These are phyloP conservation scores for Otolemur garnettii DNA, from an alignment of 2,113 vertebrate species.

Conservation along the genomic window DNA sequence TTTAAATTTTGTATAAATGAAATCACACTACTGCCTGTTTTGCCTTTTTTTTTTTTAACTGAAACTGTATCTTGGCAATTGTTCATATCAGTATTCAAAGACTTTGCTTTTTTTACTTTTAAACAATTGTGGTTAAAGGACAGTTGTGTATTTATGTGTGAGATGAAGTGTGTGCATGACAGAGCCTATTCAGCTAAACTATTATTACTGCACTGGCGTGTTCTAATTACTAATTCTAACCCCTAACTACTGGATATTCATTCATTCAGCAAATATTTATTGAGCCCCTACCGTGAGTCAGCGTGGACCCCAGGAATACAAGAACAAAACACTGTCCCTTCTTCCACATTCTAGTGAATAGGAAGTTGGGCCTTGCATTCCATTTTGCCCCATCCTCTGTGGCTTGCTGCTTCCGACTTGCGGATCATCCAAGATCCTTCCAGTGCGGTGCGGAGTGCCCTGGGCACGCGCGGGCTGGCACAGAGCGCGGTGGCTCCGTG, in stretches of 20 bases:
- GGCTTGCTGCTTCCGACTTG: background rate
- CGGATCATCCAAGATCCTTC: background rate
- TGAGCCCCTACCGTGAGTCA: background rate
- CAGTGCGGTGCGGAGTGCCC: background rate
- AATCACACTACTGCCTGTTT: background rate
- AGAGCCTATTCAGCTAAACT: background rate
- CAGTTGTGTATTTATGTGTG: background rate
- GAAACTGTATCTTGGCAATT: background rate
- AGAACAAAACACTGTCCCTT: background rate
- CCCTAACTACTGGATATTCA: background rate
- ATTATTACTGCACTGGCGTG: background rate
- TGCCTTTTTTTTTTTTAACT: constrained; percentile 26
- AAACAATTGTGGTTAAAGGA: constrained; percentile 6
- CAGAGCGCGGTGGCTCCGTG: background rate
- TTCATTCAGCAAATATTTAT: background rate
- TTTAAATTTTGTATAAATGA: background rate
- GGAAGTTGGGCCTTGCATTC: background rate
- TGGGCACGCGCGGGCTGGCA: background rate
- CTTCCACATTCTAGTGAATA: too few species aligned
- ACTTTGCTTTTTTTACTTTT: background rate
- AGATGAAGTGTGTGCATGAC: too few species aligned
- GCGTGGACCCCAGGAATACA: background rate
- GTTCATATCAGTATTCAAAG: background rate
- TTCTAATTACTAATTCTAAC: background rate
- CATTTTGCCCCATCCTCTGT: background rate